Conservation (phyloP, 1,140 invertebrate species). For the Zaprionus nigranus region DNA sequence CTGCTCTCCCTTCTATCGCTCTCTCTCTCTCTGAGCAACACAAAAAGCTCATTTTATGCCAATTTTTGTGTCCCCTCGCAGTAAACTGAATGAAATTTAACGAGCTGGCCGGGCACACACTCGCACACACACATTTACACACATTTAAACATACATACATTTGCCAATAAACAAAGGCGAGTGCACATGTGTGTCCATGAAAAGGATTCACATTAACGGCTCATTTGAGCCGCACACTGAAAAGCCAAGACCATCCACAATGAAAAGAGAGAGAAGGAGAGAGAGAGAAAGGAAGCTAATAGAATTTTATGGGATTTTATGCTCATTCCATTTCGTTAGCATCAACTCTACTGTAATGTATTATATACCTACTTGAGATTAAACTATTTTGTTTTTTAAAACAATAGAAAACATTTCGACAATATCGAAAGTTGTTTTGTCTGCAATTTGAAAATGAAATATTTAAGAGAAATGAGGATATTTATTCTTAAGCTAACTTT, state of each 20-base stretch:
- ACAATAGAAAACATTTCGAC: background rate
- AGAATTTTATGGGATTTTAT: background rate
- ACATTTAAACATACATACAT: constrained; percentile 16
- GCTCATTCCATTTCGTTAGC: background rate
- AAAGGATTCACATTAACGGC: constrained; percentile 62
- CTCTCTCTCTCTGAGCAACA: constrained; percentile 27
- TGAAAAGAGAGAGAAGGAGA: background rate
- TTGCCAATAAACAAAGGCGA: constrained; percentile 40
- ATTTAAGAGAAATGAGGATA: background rate
- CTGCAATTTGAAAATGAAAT: background rate
- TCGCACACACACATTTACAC: constrained; percentile 14
- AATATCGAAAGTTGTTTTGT: background rate
- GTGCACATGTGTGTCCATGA: constrained; percentile 36
- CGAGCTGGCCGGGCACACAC: constrained; percentile 35
- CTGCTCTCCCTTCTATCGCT: background rate
- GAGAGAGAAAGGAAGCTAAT: constrained; percentile 4
- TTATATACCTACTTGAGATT: background rate
- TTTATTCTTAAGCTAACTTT: background rate
- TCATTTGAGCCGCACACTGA: constrained; percentile 40
- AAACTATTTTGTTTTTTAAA: background rate
- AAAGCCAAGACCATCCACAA: constrained; percentile 6
- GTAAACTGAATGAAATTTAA: constrained; percentile 65
- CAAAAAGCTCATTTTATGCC: constrained; percentile 75
- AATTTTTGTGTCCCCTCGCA: constrained; percentile 54
- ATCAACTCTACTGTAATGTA: background rate